Base-by-base conservation (phyloP, 2,797 vertebrate genomes). In the Ammospiza maritima region DNA sequence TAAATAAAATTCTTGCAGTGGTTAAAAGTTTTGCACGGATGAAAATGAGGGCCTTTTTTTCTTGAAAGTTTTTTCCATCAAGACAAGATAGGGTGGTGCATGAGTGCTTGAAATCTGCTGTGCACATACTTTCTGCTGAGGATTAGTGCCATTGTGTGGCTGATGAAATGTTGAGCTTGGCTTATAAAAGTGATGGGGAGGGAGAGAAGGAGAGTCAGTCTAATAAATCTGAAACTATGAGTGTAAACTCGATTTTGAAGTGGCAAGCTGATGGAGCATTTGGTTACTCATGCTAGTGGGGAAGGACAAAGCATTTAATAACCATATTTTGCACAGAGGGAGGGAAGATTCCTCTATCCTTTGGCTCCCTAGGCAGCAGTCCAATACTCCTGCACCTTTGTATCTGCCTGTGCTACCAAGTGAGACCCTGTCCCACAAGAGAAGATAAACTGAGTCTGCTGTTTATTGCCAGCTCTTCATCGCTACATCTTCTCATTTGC, bases 211-310 rank as follows among this genome's bases (percentile, higher is more conserved):
- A 79, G 64, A 75, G 19, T 79, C 64, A 70, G 25, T 58, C 44
- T 56, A 83, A 56, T 78, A 88, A 85, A 93, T 89, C 58, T 70
- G 73, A 94, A 89, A 64, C 56, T 62, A 25, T 17, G 76, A 80
- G 40, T 22, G 5, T 78, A 89, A 92, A 62, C 32, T 54, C 76
- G 57, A 76, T 88, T 66, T 81, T 65, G 45, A 82, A 50, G 64
- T 71, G 62, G 58, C 42, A 84, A 88, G 51, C n/a, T 84, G 62
- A 85, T 78, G 62, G 36, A 85, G 30, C 13, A 36, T 78, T 88
- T 78, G 44, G 73, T 92, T 88, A 60, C n/a, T 94, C 3, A 6
- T 69, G 44, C 53, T 30, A 26, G 26, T 64, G 40, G 13, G 11
- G 25, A 77, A 58, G 34, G 58, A 58, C 22, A 36, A 48, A 65